Conservation (phyloP, 2,888 invertebrate species). For the Leptopterna dolabrata region DNA sequence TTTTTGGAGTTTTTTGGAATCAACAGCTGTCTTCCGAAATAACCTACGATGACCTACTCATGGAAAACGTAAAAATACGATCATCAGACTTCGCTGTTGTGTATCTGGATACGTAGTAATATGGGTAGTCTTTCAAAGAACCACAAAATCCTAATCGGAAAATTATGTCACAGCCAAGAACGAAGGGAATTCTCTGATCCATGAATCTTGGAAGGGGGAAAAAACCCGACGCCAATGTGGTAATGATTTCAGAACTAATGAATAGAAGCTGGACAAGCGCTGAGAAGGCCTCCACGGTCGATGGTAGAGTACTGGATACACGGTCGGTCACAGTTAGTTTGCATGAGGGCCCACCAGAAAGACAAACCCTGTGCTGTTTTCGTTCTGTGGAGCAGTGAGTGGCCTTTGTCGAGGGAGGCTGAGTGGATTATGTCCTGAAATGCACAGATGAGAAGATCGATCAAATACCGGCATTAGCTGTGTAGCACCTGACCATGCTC, state of each 20-base stretch:
- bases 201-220: no score
- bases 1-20: no score
- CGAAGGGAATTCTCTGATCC: not conserved
- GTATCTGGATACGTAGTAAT: no score
- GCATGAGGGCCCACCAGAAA: not conserved
- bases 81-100: no score
- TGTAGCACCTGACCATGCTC: no score
- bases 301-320: not conserved
- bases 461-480: no score
- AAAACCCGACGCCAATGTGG: not conserved
- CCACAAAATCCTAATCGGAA: not conserved
- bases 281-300: not conserved
- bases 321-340: conserved; percentile 3
- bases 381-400: not conserved
- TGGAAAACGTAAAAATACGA: no score
- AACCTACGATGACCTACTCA: no score
- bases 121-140: not conserved
- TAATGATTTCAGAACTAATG: not conserved
- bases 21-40: no score
- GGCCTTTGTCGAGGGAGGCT: not conserved
- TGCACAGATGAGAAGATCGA: not conserved
- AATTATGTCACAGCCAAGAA: not conserved
- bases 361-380: not conserved
- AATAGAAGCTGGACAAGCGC: not conserved
- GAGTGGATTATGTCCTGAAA: conserved; percentile 12